These are phyloP conservation scores for Delia radicum DNA, from an alignment of 1,140 invertebrate genomes.

Conservation along the genomic window DNA sequence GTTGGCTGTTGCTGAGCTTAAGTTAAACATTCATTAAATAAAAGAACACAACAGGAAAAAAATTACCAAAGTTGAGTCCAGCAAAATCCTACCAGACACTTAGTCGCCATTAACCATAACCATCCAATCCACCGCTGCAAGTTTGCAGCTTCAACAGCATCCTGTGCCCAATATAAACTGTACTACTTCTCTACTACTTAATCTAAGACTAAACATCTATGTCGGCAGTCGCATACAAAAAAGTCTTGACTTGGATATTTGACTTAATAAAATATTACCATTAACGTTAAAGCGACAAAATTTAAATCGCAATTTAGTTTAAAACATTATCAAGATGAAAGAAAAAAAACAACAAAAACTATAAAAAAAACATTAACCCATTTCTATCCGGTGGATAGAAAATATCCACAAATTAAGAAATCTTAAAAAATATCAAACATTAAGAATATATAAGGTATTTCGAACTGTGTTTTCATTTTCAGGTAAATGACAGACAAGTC, in stretches of 20 bases:
- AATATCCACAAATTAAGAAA: no score
- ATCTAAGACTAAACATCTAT: constrained; percentile 13
- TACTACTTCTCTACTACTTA: background rate
- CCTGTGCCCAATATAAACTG: background rate
- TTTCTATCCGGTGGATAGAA: no score
- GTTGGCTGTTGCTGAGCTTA: background rate
- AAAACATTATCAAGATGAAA: constrained; percentile 4
- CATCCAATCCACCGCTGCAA: background rate
- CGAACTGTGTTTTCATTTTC: no score
- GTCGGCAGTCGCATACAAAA: background rate
- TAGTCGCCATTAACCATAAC: constrained; percentile 11
- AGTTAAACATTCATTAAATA: background rate
- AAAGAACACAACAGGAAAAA: background rate
- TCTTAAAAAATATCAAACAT: background rate
- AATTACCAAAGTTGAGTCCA: background rate
- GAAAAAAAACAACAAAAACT: background rate
- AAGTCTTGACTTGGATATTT: background rate
- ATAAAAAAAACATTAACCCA: no score
- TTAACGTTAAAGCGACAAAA: constrained; percentile 24
- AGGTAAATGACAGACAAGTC: no score
- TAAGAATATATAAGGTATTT: no score
- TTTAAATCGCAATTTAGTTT: constrained; percentile 22
- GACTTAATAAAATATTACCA: constrained; percentile 21
- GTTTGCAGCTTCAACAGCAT: background rate
- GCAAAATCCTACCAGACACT: constrained; percentile 9